Evolutionary conservation across 2,113 vertebrate species (phyloP), one percentile per base, ranked within the genome.

Genomic region (Equus quagga): DNA sequence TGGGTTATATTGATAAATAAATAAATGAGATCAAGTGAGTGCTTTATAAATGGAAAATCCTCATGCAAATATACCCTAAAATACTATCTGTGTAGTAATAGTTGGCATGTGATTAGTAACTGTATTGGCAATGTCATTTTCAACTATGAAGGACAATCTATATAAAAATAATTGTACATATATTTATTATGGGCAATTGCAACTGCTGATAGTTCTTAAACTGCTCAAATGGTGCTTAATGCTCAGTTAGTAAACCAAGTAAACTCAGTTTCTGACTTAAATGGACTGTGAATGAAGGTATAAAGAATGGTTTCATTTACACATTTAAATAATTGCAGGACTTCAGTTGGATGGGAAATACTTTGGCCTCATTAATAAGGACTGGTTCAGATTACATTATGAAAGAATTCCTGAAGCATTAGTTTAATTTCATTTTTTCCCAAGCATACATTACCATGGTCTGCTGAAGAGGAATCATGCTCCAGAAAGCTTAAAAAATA

Each of bases 221-320:
- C 90, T 96, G 87, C 33, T 95, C 92, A 97, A 96, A 93, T 97
- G 67, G 60, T 96, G 62, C 51, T 95, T 94, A 92, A 94, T 92
- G 65, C 62, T 90, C 79, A 97, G 97, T 91, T 94, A 95, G 92
- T 96, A 98, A 97, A 90, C 80, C 80, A 83, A 97, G 93, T 90
- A 96, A 96, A 97, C 95, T 95, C 86, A 78, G 93, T 92, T 94
- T 97, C 97, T 97, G 97, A 98, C 97, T 98, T 97, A 98, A 98
- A 98, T 98, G 98, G 95, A 98, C 94, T 97, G 85, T 97, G 98
- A 98, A 98, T 98, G 98, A 98, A 98, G 94, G 83, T 97, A 98
- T 98, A 98, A 98, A 98, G 98, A 98, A 98, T 95, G 92, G 97
- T 98, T 98, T 98, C 97, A 98, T 98, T 98, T 98, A 96, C 98